Percentiles rank a stretch among this genome's conserved stretches.
phyloP scores from a whole-genome alignment of 2,888 invertebrate genomes.

The Lypha dubia region DNA sequence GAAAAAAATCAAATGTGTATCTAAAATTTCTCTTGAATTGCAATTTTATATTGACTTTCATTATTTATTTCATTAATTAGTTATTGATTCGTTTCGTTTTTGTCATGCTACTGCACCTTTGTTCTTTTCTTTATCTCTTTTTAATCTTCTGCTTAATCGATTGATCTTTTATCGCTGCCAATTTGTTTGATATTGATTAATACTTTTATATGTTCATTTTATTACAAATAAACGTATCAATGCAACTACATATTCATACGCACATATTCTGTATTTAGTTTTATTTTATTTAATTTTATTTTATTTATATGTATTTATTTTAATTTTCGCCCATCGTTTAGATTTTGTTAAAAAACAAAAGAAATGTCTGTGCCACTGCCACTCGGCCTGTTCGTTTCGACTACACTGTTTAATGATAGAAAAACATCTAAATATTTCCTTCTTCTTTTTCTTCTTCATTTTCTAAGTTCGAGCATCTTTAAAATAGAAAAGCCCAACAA shows the following conservation, averaged over 20 bases:
- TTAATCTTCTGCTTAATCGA: conserved; percentile 34
- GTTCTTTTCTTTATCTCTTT: conserved; percentile 10
- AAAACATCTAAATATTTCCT: conserved; percentile 49
- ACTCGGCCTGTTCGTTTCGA: conserved; percentile 79
- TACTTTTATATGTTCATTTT: conserved; percentile 30
- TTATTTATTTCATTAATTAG: conserved; percentile 54
- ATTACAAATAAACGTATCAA: conserved; percentile 39
- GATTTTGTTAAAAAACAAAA: not conserved
- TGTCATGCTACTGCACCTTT: conserved; percentile 1
- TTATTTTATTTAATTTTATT: conserved; percentile 32
- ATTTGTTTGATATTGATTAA: conserved; percentile 56
- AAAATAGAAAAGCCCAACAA: conserved; percentile 60
- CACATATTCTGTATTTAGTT: conserved; percentile 25
- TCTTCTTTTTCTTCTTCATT: conserved; percentile 23
- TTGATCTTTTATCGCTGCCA: conserved; percentile 51
- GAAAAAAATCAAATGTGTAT: no score
- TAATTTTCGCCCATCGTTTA: conserved; percentile 61
- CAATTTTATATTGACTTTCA: conserved; percentile 27
- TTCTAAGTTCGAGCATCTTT: conserved; percentile 39
- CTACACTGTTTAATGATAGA: conserved; percentile 72
- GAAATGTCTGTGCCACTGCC: conserved; percentile 75
- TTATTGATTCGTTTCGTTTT: conserved; percentile 61
- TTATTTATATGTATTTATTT: conserved; percentile 46
- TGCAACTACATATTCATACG: conserved; percentile 5
- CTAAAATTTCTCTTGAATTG: conserved; percentile 20